Evolutionary conservation across 2,797 vertebrate genomes (phyloP), one percentile per base, ranked within the genome.

Genomic region (Premnoplex brunnescens): DNA sequence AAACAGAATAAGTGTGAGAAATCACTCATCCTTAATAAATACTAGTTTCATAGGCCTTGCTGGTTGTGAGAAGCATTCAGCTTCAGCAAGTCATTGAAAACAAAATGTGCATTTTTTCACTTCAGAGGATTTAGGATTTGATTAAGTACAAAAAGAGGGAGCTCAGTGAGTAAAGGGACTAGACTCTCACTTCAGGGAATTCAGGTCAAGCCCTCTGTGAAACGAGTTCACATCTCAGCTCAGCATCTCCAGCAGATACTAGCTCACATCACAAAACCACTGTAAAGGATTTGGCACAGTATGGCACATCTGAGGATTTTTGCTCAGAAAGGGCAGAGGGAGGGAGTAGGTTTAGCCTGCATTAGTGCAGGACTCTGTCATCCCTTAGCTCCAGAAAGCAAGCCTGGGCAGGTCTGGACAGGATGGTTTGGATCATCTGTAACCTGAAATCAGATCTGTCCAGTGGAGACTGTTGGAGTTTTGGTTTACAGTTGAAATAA

Each of bases 81-180:
- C 97, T 97, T 94, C 97, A 97, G 95, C 95, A 96, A 98, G 95
- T 95, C 96, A 96, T 95, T 97, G 97, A 97, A 96, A 97, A 97
- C 97, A 97, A 98, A 98, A 97, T 97, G 97, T 95, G 97, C 97
- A 91, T 97, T 97, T 98, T 98, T 98, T 98, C 98, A 98, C 98
- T 98, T 98, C 97, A 98, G 96, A 98, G 97, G 96, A 96, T 97
- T 98, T 97, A 97, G 93, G 97, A 98, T 97, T 97, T 98, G 97
- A 98, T 98, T 98, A 98, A 94, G 92, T 97, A 97, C 56, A 97
- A 96, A 98, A 98, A 96, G 89, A 97, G 88, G 89, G 91, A 97
- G 85, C 85, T 96, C 91, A 79, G 97, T 88, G 96, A 92, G 94
- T 96, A 96, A 98, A 97, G 98, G 95, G 96, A 95, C 80, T 17